Evolutionary conservation across 2,888 invertebrate species (phyloP), one percentile per base, ranked within the genome.

Genomic region (Cistogaster globosa): DNA sequence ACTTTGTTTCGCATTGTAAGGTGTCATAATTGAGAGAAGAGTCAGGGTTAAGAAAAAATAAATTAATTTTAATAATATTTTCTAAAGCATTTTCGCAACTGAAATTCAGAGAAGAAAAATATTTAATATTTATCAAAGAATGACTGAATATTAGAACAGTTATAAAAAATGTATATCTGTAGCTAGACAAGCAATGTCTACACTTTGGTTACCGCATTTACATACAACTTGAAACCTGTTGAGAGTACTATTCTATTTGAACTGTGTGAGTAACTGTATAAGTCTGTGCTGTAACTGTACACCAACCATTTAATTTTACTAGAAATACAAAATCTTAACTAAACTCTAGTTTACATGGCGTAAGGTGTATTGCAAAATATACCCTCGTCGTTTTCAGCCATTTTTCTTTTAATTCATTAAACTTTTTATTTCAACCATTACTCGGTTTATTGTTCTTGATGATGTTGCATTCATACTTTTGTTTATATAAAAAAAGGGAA

Each of bases 341-440:
- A 53, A 53, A 69, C 16, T 62, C 6, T 32, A 53, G 45, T 78
- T 78, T 63, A 63, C 68, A 55, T 63, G 45, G 14, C 78, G 14
- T 60, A 16, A 36, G 62, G 11, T 20, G 16, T 26, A 55, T 67
- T 53, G 11, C 11, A 69, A 51, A 14, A 38, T 8, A 38, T 58
- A 65, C 71, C 26, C 65, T 26, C 8, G 6, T 42, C 58, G 8
- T 14, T 18, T 14, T 3, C 36, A 58, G 36, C 36, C 55, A 9
- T 8, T 32, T 22, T 51, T 62, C 51, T 75, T 67, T 68, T 75
- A 76, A 76, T 82, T 65, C 82, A 76, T 76, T 82, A 71, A 76
- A 82, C 51, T 60, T 82, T 82, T 65, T 71, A 58, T 76, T 76
- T 51, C 51, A 65, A 80, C 71, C 71, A 76, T 71, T 76, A 82